Conservation (phyloP, 2,888 invertebrate genomes). For the Scaptomyza flava region DNA sequence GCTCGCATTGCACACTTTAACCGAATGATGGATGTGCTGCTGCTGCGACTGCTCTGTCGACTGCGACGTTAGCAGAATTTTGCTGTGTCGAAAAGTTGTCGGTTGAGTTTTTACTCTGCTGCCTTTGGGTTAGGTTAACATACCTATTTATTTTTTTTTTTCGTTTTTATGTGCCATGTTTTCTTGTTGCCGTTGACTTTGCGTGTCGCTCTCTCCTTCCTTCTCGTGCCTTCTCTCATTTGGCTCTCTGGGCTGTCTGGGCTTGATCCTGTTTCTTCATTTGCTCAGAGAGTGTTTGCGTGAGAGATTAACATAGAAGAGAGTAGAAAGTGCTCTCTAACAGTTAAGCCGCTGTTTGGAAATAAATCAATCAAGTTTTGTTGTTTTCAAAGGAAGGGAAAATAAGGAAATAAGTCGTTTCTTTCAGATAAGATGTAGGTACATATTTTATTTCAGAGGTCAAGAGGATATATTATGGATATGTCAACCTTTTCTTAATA, state of each 20-base stretch:
- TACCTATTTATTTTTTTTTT: constrained; percentile 16
- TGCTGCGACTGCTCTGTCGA: constrained; percentile 29
- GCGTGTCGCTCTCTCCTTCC: background rate
- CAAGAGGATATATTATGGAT: too few relatives aligned
- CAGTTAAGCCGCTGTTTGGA: background rate
- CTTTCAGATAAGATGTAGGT: too few relatives aligned
- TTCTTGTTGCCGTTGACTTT: constrained; percentile 44
- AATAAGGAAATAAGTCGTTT: too few relatives aligned
- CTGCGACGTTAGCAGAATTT: constrained; percentile 32
- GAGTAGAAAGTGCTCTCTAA: constrained; percentile 16
- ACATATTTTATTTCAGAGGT: too few relatives aligned
- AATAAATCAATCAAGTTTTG: constrained; percentile 8
- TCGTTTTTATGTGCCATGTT: constrained; percentile 60
- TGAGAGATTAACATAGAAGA: background rate
- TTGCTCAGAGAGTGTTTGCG: background rate
- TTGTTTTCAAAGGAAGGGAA: background rate
- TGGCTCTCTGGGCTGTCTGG: constrained; percentile 26
- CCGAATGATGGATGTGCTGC: constrained; percentile 70
- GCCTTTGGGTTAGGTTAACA: constrained; percentile 60
- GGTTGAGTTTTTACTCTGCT: constrained; percentile 70
- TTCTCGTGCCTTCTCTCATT: constrained; percentile 24
- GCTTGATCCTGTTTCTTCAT: constrained; percentile 39
- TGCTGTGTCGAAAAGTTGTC: constrained; percentile 67
- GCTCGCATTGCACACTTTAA: constrained; percentile 55
- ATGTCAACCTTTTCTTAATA: background rate